phyloP scores from a whole-genome alignment of 2,113 vertebrate genomes.

The Eptesicus fuscus region DNA sequence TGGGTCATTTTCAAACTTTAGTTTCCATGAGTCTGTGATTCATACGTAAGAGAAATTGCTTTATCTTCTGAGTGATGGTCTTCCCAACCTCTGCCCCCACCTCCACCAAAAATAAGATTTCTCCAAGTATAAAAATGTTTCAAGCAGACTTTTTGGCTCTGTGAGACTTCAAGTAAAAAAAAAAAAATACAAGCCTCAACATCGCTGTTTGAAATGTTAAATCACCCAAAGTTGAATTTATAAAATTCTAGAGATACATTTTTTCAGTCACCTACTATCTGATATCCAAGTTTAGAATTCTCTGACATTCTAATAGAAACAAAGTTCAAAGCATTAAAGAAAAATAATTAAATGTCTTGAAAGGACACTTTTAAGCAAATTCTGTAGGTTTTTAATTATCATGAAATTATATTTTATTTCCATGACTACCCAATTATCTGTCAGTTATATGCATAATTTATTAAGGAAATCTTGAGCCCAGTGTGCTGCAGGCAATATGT shows the following conservation, averaged over 20 bases:
- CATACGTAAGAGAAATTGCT: slow-evolving; percentile 32
- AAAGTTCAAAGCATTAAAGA: background rate
- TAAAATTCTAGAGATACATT: background rate
- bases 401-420: slow-evolving; percentile 36
- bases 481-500: background rate
- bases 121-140: slow-evolving; percentile 53
- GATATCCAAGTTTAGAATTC: background rate
- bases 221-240: slow-evolving; percentile 41
- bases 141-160: slow-evolving; percentile 59
- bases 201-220: slow-evolving; percentile 1
- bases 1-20: slow-evolving; percentile 29
- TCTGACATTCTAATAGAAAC: background rate
- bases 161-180: slow-evolving; percentile 10
- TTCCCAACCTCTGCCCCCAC: background rate
- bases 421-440: background rate
- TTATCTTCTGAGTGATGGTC: slow-evolving; percentile 49
- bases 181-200: slow-evolving; percentile 34
- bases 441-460: background rate
- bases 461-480: background rate
- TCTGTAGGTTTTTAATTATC: background rate
- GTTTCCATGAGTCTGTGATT: slow-evolving; percentile 36
- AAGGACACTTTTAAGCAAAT: background rate
- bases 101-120: slow-evolving; percentile 54
- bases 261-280: background rate
- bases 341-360: background rate